Conservation (phyloP, 2,113 vertebrate genomes). For the Anser cygnoides region DNA sequence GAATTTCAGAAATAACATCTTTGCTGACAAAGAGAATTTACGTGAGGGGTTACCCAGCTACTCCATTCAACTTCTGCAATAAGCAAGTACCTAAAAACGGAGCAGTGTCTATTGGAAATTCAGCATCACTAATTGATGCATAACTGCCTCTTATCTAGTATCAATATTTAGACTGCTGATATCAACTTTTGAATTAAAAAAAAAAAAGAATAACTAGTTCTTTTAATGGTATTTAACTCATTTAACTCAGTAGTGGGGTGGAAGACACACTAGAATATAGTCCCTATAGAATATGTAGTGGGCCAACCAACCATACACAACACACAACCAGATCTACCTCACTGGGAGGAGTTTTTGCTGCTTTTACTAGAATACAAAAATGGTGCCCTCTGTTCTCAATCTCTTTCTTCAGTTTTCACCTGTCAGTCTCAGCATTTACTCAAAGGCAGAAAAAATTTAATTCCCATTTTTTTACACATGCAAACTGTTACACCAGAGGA, state of each 20-base stretch:
- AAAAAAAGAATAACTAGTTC: neutral
- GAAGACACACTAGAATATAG: neutral
- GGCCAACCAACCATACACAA: neutral
- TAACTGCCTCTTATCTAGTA: neutral
- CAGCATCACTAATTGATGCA: neutral
- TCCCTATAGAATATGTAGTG: rapidly evolving
- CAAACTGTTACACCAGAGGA: neutral
- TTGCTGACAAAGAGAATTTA: neutral
- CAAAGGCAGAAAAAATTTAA: neutral
- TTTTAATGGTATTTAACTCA: neutral
- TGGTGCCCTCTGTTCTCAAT: neutral
- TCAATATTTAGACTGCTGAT: neutral
- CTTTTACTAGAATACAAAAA: neutral
- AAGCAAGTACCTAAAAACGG: neutral
- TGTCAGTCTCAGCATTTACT: neutral
- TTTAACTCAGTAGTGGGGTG: neutral
- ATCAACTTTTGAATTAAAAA: neutral
- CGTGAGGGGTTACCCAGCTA: neutral
- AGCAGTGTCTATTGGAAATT: neutral
- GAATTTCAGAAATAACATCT: neutral
- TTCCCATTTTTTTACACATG: neutral
- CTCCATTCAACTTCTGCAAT: neutral
- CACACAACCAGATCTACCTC: neutral
- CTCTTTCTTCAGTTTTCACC: neutral
- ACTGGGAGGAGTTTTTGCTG: neutral